These are phyloP conservation scores for Diachasmimorpha longicaudata DNA, from an alignment of 1,140 invertebrate species.

Conservation along the genomic window DNA sequence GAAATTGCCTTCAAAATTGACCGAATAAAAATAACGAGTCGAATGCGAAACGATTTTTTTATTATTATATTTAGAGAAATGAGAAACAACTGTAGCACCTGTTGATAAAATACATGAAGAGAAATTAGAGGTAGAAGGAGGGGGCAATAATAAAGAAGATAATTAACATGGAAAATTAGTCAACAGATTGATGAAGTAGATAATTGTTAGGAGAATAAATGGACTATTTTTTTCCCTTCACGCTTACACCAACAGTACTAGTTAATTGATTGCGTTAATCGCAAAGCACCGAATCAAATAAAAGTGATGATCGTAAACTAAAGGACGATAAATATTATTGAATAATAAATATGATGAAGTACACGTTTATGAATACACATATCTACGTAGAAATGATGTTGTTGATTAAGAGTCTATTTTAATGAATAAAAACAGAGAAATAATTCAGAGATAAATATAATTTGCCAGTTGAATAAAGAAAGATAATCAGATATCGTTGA, in stretches of 20 bases:
- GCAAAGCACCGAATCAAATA: conserved; percentile 17
- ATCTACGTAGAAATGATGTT: conserved; percentile 40
- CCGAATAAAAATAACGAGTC: background rate
- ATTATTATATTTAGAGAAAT: background rate
- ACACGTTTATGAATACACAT: conserved; percentile 41
- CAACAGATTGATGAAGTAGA: background rate
- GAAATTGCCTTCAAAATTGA: background rate
- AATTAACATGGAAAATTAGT: background rate
- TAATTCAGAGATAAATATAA: background rate
- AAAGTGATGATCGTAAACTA: background rate
- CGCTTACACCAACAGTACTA: background rate
- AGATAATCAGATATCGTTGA: background rate
- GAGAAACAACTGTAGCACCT: background rate
- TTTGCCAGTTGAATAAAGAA: conserved; percentile 2
- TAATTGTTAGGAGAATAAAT: background rate
- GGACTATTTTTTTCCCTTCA: background rate
- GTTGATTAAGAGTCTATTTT: conserved; percentile 52
- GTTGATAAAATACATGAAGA: background rate
- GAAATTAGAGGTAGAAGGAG: background rate
- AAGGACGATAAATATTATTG: background rate
- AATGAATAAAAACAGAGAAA: conserved; percentile 22
- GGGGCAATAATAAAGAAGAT: background rate
- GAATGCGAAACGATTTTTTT: background rate
- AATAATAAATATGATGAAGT: conserved; percentile 20
- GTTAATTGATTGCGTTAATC: conserved; percentile 8